Base-by-base conservation (phyloP, 2,113 vertebrate genomes). In the Irena cyanogastra region DNA sequence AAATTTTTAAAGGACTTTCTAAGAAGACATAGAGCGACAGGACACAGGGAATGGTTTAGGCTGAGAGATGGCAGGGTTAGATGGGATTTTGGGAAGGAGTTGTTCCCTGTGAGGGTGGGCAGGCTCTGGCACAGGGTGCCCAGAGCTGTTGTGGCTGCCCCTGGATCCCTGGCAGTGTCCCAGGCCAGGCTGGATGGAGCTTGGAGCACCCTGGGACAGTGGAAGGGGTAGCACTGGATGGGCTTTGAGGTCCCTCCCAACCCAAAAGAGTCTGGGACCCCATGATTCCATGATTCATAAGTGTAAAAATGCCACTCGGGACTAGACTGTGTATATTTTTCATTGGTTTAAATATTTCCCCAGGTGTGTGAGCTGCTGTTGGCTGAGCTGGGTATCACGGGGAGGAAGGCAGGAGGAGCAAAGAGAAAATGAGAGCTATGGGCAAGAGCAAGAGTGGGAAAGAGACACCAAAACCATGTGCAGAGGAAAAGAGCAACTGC, bases 171-270 rank as follows among this genome's bases (percentile, higher is more conserved):
- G 84, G 27, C 0, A 69, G 10, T 53, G 64, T 1, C 47, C 64
- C 16, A 33, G 54, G n/a, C 33, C 39, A 61, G 47, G 39, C 0
- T 70, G 72, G 54, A 69, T 0, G 0, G 39, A 13, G 47, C 49
- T 87, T 31, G 76, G 66, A 57, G 50, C 21, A 49, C 0, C 6
- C 42, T 80, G 31, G 42, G 9, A 0, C 0, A 1, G 28, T 31
- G 50, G 21, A 1, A 80, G 15, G 4, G 16, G 20, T 26, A 42
- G 21, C 0, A 35, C 8, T 14, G 15, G 50, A 9, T 42, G 66
- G 14, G 17, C 8, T 49, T 49, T 57, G 1, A 16, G 18, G 21
- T 35, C 8, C 3, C 8, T 49, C 56, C 22, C 37, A 1, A 19
- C 37, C 6, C 17, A 50, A 33, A 80, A 7, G 1, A 1, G 3